These are phyloP conservation scores for Epsilonema sp. DNA, from an alignment of 2,888 invertebrate genomes.

Conservation along the genomic window DNA sequence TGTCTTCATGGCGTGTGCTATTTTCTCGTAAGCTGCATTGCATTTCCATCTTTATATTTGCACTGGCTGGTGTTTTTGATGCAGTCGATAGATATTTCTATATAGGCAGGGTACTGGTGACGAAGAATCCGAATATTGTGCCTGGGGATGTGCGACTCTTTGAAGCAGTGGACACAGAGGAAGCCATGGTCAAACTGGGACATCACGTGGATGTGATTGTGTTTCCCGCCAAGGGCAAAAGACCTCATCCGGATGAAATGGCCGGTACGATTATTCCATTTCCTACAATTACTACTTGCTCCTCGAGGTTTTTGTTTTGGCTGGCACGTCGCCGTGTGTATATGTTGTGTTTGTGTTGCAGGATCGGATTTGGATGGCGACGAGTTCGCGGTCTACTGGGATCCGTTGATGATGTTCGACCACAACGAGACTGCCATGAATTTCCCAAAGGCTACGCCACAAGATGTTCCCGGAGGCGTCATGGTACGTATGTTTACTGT, in stretches of 20 bases:
- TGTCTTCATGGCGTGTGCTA: too few relatives aligned
- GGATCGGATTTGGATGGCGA: conserved; percentile 33
- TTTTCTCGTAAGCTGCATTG: too few relatives aligned
- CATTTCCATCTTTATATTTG: too few relatives aligned
- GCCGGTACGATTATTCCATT: conserved; percentile 16
- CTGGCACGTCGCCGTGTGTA: too few relatives aligned
- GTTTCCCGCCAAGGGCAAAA: conserved; percentile 28
- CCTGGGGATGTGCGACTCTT: conserved; percentile 30
- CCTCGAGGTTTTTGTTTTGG: too few relatives aligned
- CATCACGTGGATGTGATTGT: conserved; percentile 30
- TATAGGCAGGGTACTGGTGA: conserved; percentile 23
- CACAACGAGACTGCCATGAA: conserved; percentile 19
- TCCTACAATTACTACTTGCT: background rate
- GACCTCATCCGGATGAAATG: conserved; percentile 33
- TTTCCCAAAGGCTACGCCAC: conserved; percentile 9
- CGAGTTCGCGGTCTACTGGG: conserved; percentile 30
- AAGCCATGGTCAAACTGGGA: conserved; percentile 16
- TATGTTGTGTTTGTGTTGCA: too few relatives aligned
- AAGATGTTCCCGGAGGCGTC: background rate
- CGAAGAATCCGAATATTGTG: conserved; percentile 33
- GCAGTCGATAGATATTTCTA: too few relatives aligned
- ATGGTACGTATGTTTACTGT: background rate
- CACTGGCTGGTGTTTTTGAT: too few relatives aligned
- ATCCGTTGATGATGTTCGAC: conserved; percentile 21
- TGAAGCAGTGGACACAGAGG: conserved; percentile 16